phyloP scores from a whole-genome alignment of 2,113 vertebrate genomes.

The Ophiodon elongatus region DNA sequence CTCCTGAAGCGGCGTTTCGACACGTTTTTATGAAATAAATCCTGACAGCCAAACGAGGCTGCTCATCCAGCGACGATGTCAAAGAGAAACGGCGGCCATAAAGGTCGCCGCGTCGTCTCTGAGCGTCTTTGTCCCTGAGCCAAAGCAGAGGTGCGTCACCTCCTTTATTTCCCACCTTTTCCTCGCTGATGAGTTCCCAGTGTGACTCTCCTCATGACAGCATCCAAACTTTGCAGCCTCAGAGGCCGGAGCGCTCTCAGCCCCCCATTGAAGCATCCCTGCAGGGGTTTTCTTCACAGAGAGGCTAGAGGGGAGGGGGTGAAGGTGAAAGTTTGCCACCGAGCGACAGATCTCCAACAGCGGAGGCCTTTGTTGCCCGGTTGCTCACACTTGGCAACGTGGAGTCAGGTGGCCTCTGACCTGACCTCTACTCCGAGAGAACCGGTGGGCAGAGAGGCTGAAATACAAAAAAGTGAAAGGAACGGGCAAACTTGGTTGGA shows the following conservation, averaged over 20 bases:
- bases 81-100: conserved; percentile 27
- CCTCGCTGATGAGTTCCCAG: conserved; percentile 83
- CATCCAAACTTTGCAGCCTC: conserved; percentile 87
- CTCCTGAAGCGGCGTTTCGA: not conserved
- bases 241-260: conserved; percentile 82
- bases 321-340: conserved; percentile 82
- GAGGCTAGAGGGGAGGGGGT: conserved; percentile 52
- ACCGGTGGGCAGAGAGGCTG: conserved; percentile 83
- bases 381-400: conserved; percentile 80
- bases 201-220: conserved; percentile 89
- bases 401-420: conserved; percentile 91
- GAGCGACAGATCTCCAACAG: conserved; percentile 79
- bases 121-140: conserved; percentile 67
- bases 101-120: conserved; percentile 52
- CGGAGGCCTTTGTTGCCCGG: conserved; percentile 88
- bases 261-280: conserved; percentile 88
- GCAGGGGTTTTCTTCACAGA: conserved; percentile 83
- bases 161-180: conserved; percentile 68
- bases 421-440: conserved; percentile 84
- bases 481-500: conserved; percentile 47
- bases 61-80: not conserved
- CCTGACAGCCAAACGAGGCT: conserved; percentile 44
- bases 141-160: conserved; percentile 81
- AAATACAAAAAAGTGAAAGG: conserved; percentile 33
- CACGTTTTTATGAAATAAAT: conserved; percentile 29